Evolutionary conservation across 1,140 invertebrate genomes (phyloP).

Genomic region (Asbolus verrucosus): DNA sequence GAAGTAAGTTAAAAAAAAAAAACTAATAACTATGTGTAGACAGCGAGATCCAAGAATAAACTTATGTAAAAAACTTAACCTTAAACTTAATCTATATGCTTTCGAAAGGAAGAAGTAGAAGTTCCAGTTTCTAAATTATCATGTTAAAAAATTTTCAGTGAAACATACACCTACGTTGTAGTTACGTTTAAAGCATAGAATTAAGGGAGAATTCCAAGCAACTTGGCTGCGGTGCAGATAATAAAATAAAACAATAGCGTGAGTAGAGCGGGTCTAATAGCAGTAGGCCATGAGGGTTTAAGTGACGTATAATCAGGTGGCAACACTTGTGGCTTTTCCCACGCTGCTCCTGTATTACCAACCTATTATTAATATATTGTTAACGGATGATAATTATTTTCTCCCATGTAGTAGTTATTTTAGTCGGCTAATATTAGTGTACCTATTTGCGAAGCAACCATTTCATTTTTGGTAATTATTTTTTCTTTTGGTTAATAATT

Average conservation of each 20-base stretch:
- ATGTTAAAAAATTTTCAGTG: no score
- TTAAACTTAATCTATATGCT: no score
- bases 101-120: no score
- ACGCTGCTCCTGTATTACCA: constrained; percentile 60
- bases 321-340: constrained; percentile 63
- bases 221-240: background rate
- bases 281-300: constrained; percentile 60
- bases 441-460: constrained; percentile 30
- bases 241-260: constrained; percentile 53
- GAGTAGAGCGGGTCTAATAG: constrained; percentile 57
- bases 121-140: no score
- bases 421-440: constrained; percentile 30
- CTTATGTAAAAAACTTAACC: no score
- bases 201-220: constrained; percentile 16
- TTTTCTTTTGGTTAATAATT: background rate
- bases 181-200: no score
- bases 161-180: no score
- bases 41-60: no score
- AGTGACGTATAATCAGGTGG: constrained; percentile 64
- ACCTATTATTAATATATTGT: constrained; percentile 65
- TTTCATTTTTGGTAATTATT: constrained; percentile 15
- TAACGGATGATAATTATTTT: constrained; percentile 62
- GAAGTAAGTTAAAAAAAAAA: no score
- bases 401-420: constrained; percentile 46
- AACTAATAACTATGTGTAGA: no score